A percentile compares a stretch with the other conserved stretches of the same genome.
These are phyloP conservation scores for Sinella curviseta DNA, from an alignment of 1,140 invertebrate genomes.

Conservation along the genomic window DNA sequence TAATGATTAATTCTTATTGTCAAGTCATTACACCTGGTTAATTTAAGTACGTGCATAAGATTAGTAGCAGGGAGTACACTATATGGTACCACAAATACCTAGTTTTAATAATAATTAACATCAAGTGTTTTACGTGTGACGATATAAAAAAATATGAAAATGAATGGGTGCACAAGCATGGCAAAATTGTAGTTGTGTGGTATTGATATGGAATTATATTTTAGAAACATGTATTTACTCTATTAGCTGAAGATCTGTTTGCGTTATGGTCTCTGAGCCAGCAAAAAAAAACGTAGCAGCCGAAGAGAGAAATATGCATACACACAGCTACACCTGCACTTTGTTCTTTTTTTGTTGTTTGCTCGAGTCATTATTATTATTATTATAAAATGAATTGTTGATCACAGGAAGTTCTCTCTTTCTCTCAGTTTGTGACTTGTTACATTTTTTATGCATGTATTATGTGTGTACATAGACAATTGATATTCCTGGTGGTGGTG, in stretches of 20 bases:
- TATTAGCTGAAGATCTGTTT: not conserved
- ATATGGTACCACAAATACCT: too few species aligned
- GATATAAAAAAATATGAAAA: too few species aligned
- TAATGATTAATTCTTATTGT: not conserved
- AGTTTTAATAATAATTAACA: too few species aligned
- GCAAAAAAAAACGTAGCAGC: too few species aligned
- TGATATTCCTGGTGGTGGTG: not conserved
- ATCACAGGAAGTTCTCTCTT: slow-evolving; percentile 22
- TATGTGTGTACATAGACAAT: not conserved
- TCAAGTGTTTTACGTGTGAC: too few species aligned
- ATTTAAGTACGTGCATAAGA: not conserved
- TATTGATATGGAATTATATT: not conserved
- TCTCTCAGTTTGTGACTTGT: not conserved
- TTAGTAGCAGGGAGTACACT: not conserved
- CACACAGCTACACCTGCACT: not conserved
- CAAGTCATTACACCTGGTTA: not conserved
- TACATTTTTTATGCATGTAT: not conserved
- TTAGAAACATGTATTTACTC: not conserved
- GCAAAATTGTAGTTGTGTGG: not conserved
- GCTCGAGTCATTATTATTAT: not conserved
- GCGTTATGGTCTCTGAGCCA: slow-evolving; percentile 14
- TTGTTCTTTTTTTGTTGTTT: not conserved
- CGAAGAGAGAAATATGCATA: too few species aligned
- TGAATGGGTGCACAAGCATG: too few species aligned
- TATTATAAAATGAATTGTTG: not conserved